These are phyloP conservation scores for Pyrrhosoma nymphula DNA, from an alignment of 2,888 invertebrate species.

Conservation along the genomic window DNA sequence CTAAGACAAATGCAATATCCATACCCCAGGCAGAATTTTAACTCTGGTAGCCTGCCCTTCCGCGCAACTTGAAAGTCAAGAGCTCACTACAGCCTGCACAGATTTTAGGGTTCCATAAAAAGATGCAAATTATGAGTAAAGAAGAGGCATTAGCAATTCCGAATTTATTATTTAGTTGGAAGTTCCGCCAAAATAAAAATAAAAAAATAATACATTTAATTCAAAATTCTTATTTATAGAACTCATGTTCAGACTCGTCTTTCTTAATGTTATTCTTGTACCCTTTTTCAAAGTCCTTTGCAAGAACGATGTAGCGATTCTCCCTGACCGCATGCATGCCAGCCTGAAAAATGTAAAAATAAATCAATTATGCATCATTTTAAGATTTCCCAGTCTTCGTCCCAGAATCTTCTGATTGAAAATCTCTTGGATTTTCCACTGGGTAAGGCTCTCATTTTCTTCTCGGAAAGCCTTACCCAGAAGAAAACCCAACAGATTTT, in stretches of 20 bases:
- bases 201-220: slow-evolving; percentile 49
- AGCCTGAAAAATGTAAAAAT: slow-evolving; percentile 81
- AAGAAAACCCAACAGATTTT: no score
- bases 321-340: slow-evolving; percentile 99
- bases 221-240: slow-evolving; percentile 91
- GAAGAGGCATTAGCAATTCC: background rate
- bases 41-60: no score
- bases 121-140: background rate
- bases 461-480: no score
- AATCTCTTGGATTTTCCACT: no score
- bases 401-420: no score
- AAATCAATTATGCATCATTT: background rate
- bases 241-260: slow-evolving; percentile 99
- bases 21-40: no score
- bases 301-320: slow-evolving; percentile 98
- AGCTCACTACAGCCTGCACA: no score
- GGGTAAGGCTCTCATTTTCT: no score
- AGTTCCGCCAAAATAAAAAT: background rate
- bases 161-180: slow-evolving; percentile 21
- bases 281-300: slow-evolving; percentile 99
- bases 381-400: no score
- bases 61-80: no score
- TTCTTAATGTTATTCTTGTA: slow-evolving; percentile 99
- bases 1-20: no score
- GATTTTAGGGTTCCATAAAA: background rate